Evolutionary conservation across 2,113 vertebrate genomes (phyloP).

Genomic region (Nerophis lumbriciformis): DNA sequence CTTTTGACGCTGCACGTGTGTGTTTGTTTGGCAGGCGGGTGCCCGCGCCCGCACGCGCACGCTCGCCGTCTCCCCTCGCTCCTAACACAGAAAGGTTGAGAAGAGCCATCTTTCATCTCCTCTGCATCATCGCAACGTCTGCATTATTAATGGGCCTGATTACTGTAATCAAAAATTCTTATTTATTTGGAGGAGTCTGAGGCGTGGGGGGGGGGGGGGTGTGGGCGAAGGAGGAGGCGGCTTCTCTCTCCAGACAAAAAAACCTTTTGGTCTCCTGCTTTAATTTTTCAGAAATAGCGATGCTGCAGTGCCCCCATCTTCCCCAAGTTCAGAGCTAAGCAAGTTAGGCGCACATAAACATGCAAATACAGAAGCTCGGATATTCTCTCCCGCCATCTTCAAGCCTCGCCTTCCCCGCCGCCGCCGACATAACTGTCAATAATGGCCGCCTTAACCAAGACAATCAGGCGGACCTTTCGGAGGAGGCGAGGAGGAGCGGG

Average conservation of each 20-base stretch:
- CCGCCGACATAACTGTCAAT: constrained; percentile 40
- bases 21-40: constrained; percentile 23
- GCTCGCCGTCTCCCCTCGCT: constrained; percentile 68
- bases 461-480: constrained; percentile 48
- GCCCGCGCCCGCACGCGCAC: background rate
- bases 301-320: constrained; percentile 62
- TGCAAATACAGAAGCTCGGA: constrained; percentile 54
- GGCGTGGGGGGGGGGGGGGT: constrained; percentile 15
- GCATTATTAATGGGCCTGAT: constrained; percentile 78
- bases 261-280: constrained; percentile 68
- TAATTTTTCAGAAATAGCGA: constrained; percentile 71
- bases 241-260: constrained; percentile 71
- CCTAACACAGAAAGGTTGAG: constrained; percentile 75
- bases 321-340: constrained; percentile 59
- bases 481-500: constrained; percentile 45
- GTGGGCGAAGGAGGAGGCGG: constrained; percentile 35
- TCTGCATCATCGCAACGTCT: constrained; percentile 72
- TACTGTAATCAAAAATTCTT: constrained; percentile 82
- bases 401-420: constrained; percentile 26
- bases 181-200: constrained; percentile 75
- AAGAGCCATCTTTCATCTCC: constrained; percentile 77
- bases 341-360: constrained; percentile 64
- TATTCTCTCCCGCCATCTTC: constrained; percentile 37
- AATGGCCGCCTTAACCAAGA: constrained; percentile 49
- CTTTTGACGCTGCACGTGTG: constrained; percentile 31